phyloP scores from a whole-genome alignment of 2,888 invertebrate species.

The Idaea dimidiata region DNA sequence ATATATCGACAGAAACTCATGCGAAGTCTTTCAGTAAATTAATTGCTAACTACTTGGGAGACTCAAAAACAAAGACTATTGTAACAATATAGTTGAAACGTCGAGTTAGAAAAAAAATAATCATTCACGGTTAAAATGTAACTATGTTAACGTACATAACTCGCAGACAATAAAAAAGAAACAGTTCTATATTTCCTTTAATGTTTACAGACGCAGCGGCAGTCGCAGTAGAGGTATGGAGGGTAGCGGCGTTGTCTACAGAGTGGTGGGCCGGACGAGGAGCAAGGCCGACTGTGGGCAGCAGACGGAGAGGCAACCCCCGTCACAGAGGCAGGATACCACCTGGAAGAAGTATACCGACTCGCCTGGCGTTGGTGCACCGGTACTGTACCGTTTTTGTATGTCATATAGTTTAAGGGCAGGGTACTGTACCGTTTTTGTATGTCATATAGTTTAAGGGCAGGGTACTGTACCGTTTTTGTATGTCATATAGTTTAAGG shows the following conservation, averaged over 20 bases:
- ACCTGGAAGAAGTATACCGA: constrained; percentile 85
- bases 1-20: too few species aligned
- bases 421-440: constrained; percentile 31
- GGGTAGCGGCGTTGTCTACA: constrained; percentile 79
- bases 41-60: too few species aligned
- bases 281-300: constrained; percentile 76
- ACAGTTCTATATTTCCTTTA: not conserved
- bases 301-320: constrained; percentile 71
- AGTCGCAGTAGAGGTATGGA: constrained; percentile 77
- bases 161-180: not conserved
- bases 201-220: constrained; percentile 72
- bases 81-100: too few species aligned
- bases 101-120: too few species aligned
- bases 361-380: constrained; percentile 83
- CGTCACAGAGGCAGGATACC: constrained; percentile 65
- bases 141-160: too few species aligned
- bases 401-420: too few species aligned
- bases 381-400: constrained; percentile 40
- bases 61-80: too few species aligned
- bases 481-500: too few species aligned
- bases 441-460: too few species aligned
- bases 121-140: too few species aligned
- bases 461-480: constrained; percentile 32
- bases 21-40: too few species aligned
- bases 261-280: constrained; percentile 72